These are phyloP conservation scores for Diphyllodes magnificus DNA, from an alignment of 2,113 vertebrate genomes.

Conservation along the genomic window DNA sequence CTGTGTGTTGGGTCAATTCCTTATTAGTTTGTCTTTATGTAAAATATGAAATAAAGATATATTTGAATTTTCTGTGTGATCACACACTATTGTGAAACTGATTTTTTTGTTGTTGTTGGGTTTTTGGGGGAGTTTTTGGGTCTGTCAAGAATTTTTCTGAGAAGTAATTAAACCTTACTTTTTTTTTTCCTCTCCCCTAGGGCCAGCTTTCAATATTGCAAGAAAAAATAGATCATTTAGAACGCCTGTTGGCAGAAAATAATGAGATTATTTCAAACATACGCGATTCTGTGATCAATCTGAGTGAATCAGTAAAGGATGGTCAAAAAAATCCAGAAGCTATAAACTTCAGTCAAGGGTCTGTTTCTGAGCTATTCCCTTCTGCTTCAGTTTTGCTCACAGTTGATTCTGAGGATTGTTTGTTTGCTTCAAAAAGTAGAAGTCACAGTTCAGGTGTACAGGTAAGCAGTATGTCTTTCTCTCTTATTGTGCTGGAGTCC, in stretches of 20 bases:
- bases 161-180: background rate
- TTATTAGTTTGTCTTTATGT: background rate
- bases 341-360: constrained; percentile 73
- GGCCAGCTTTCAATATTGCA: constrained; percentile 85
- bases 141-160: background rate
- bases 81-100: background rate
- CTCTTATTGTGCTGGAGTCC: background rate
- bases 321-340: constrained; percentile 61
- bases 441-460: constrained; percentile 72
- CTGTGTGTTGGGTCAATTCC: background rate
- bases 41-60: background rate
- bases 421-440: constrained; percentile 68
- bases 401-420: constrained; percentile 72
- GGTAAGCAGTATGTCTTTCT: constrained; percentile 61
- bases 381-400: constrained; percentile 36
- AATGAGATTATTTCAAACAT: constrained; percentile 89
- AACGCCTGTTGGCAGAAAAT: constrained; percentile 86
- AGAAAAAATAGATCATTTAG: constrained; percentile 90
- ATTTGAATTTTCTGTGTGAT: background rate
- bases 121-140: background rate
- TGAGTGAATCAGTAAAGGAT: constrained; percentile 80
- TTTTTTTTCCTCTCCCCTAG: constrained; percentile 56
- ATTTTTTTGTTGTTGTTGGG: background rate
- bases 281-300: constrained; percentile 82
- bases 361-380: constrained; percentile 45